Evolutionary conservation across 2,888 invertebrate species (phyloP).

Genomic region (Tryphoninae sp.): DNA sequence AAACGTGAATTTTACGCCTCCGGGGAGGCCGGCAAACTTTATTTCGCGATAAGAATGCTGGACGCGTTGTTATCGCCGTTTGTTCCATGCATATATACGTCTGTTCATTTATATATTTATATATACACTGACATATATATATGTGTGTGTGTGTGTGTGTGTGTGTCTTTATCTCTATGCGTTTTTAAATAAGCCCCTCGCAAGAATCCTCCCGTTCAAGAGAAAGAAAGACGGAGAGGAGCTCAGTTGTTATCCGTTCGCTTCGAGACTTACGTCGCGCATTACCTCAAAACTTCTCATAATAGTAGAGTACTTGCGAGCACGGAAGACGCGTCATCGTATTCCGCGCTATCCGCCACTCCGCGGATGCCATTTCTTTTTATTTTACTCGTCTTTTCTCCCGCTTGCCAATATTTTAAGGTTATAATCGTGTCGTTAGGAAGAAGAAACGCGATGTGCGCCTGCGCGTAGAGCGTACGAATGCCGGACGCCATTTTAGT

Average conservation of each 20-base stretch:
- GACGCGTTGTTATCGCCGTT: slow-evolving; percentile 42
- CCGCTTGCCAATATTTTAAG: slow-evolving; percentile 1
- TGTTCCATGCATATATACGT: background rate
- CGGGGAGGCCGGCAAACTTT: slow-evolving; percentile 27
- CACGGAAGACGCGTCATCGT: slow-evolving; percentile 37
- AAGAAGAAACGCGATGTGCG: background rate
- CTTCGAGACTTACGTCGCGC: slow-evolving; percentile 56
- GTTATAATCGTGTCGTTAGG: slow-evolving; percentile 11
- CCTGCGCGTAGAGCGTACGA: background rate
- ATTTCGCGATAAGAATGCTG: slow-evolving; percentile 49
- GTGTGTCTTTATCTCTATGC: slow-evolving; percentile 26
- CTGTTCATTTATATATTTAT: background rate
- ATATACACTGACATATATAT: slow-evolving; percentile 2
- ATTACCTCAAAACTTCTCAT: slow-evolving; percentile 55
- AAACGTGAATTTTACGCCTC: slow-evolving; percentile 58
- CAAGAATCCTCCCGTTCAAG: slow-evolving; percentile 5
- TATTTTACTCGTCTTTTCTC: slow-evolving; percentile 10
- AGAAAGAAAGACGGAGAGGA: background rate
- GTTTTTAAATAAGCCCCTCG: slow-evolving; percentile 30
- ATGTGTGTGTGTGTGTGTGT: background rate
- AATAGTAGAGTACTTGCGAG: slow-evolving; percentile 49
- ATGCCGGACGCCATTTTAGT: no score
- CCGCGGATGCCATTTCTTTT: slow-evolving; percentile 7
- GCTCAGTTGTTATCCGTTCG: slow-evolving; percentile 47
- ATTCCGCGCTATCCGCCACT: slow-evolving; percentile 11